Evolutionary conservation across 2,113 vertebrate genomes (phyloP), one percentile per base, ranked within the genome.

Genomic region (Struthio camelus): DNA sequence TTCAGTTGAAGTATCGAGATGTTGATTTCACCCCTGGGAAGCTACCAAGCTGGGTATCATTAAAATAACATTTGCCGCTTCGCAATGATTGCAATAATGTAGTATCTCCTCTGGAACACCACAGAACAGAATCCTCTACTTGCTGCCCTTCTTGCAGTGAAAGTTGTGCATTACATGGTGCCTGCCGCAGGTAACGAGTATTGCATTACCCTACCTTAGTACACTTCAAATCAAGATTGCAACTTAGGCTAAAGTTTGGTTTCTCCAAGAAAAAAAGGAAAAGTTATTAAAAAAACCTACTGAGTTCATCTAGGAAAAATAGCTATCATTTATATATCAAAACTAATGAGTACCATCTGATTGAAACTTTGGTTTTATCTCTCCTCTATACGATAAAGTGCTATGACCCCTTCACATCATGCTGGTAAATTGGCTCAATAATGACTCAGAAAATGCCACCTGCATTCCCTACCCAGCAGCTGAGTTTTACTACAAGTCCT

Each of bases 31-130:
- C 66, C 67, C 81, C 69, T 83, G 66, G 93, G 93, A 85, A 96
- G 89, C 75, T 64, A 89, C 78, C 38, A 94, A 87, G 61, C 59
- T 96, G 58, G 54, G 89, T 0, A 0, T 80, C 78, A 94, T 91
- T 90, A 95, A 91, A 96, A 87, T 89, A 89, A 72, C 65, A 89
- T 89, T 96, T 94, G 53, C 58, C 42, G 80, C 80, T 92, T 89
- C 1, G 2, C 38, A 66, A 36, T 42, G 70, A 77, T 58, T 77
- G 44, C 4, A 14, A 40, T 73, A 80, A 87, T 62, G 40, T 76
- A 50, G 19, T 62, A 48, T 81, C 23, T 77, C 36, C 40, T 82
- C 73, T 53, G 17, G 16, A 53, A 73, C 40, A 73, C 34, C 24
- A 77, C 13, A 58, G 40, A 89, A 85, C 36, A 89, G 34, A 2